Base-by-base conservation (phyloP, 2,888 invertebrate genomes). In the Polydrusus pterygomalis region DNA sequence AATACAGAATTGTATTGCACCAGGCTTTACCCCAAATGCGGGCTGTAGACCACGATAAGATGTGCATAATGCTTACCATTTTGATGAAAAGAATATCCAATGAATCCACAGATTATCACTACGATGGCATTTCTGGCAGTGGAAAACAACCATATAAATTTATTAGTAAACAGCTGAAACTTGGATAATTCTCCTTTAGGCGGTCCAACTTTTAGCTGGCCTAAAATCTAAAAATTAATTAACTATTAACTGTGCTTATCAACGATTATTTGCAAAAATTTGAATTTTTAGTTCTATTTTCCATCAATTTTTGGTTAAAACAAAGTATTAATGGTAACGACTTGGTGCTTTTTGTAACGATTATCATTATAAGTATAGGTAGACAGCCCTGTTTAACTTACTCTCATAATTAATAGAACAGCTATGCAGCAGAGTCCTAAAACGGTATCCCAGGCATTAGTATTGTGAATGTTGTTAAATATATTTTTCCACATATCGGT, bases 41-140 rank as follows among this genome's bases (percentile, higher is more conserved):
- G n/a, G n/a, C n/a, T n/a, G n/a, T n/a, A n/a, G n/a, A n/a, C n/a
- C n/a, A n/a, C n/a, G n/a, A n/a, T n/a, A n/a, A n/a, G n/a, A n/a
- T n/a, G n/a, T n/a, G n/a, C n/a, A n/a, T n/a, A 25, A 25, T 45
- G 69, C 65, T 74, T 90, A 10, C 89, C 89, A 43, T 88, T 85
- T 60, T 85, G 80, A 64, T 89, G 89, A 82, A 93, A 91, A 82
- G 91, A 90, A 87, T 89, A 93, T 79, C 94, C 94, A 75, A 96
- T 89, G 70, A 91, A 87, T 73, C 94, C 94, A 81, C 94, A 92
- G 18, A 92, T 86, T 15, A 96, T 87, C n/a, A 96, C 96, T 73
- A 96, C 89, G 81, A 96, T 92, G 18, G 96, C 95, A 87, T 96
- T 96, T 78, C 96, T 90, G 13, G 95, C 93, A 1, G 95, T 95